A percentile compares a stretch with the other conserved stretches of the same genome.
Conservation (phyloP, 2,888 invertebrate species). For the Trichogramma dendrolimi region DNA sequence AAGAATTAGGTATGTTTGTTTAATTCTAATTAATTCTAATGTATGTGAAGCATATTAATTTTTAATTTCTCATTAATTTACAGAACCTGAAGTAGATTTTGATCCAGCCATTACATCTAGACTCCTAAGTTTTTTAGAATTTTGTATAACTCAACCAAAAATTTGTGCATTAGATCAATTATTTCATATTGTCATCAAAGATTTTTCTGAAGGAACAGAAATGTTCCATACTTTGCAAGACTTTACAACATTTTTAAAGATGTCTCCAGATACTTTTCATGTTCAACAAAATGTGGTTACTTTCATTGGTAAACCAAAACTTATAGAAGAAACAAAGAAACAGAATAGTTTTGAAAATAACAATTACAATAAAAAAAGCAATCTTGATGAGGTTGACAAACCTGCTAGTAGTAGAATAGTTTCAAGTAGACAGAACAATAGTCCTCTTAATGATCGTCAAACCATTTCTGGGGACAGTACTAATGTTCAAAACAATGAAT, state of each 20-base stretch:
- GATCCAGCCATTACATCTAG: slow-evolving; percentile 81
- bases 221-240: slow-evolving; percentile 90
- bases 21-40: not conserved
- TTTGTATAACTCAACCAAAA: slow-evolving; percentile 76
- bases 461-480: slow-evolving; percentile 27
- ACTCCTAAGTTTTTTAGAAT: slow-evolving; percentile 75
- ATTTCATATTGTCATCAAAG: slow-evolving; percentile 74
- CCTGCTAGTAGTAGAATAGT: slow-evolving; percentile 8
- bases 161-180: slow-evolving; percentile 83
- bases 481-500: slow-evolving; percentile 38
- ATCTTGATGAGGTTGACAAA: slow-evolving; percentile 17
- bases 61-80: slow-evolving; percentile 35
- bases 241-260: slow-evolving; percentile 81
- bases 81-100: slow-evolving; percentile 61
- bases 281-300: slow-evolving; percentile 90
- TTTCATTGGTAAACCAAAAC: slow-evolving; percentile 70
- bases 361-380: slow-evolving; percentile 25
- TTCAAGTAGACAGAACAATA: slow-evolving; percentile 26
- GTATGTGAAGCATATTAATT: not conserved
- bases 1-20: slow-evolving; percentile 53
- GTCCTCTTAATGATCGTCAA: slow-evolving; percentile 32
- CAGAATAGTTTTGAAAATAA: slow-evolving; percentile 11
- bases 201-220: slow-evolving; percentile 74
- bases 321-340: slow-evolving; percentile 21
- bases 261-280: slow-evolving; percentile 92